Evolutionary conservation across 1,140 invertebrate genomes (phyloP), one percentile per base, ranked within the genome.

Genomic region (Vanessa atalanta): DNA sequence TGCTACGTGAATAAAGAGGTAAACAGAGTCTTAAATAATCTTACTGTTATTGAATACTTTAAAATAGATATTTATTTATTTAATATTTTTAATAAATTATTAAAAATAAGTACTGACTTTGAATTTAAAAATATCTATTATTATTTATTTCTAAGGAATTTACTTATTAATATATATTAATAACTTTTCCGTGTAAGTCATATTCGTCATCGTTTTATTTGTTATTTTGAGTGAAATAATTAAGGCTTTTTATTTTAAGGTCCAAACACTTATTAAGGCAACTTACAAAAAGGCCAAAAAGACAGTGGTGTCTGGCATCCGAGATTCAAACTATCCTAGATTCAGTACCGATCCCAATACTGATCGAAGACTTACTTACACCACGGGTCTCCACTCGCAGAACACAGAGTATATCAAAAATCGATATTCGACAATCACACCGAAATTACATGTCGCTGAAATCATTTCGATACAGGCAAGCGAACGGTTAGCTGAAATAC

Each of bases 1-100:
- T 95, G 95, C 80, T 95, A 95, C 77, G 72, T 93, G 13, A 95
- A 94, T 80, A 93, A 93, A 79, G 94, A 95, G 92, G 95, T 95
- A 84, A 89, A 31, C 3, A 4, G 26, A 3, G 3, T 23, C 9
- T 43, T 43, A 43, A 43, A 43, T 43, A 43, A 43, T 43, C 37
- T 8, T 9, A 43, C 37, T 43, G 7, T 43, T 8, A 9, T 11
- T 11, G 6, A 37, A 5, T 37, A 37, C 4, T 37, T 37, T 37
- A 2, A 37, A 7, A 7, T 37, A 37, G n/a, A n/a, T n/a, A n/a
- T n/a, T n/a, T n/a, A n/a, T n/a, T n/a, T n/a, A n/a, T n/a, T n/a
- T n/a, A n/a, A n/a, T n/a, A n/a, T n/a, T n/a, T n/a, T n/a, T n/a
- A n/a, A n/a, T n/a, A n/a, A n/a, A n/a, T n/a, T n/a, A n/a, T n/a